phyloP scores from a whole-genome alignment of 2,888 invertebrate genomes.

The Protonemura montana region DNA sequence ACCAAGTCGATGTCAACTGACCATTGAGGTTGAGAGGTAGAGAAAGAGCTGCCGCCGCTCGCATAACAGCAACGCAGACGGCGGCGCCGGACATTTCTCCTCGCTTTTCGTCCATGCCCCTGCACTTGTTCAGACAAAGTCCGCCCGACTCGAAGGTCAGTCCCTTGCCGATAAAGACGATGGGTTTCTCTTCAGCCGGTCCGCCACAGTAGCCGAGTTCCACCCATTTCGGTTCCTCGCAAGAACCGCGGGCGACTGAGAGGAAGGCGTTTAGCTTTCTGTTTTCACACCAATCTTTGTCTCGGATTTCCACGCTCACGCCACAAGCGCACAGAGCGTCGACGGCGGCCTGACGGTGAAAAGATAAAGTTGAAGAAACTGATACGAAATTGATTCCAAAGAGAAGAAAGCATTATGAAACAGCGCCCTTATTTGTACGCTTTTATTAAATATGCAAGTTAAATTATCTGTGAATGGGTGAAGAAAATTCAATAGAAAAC shows the following conservation, averaged over 20 bases:
- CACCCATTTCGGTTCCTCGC: conserved; percentile 63
- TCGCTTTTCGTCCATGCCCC: conserved; percentile 73
- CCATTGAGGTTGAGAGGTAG: conserved; percentile 68
- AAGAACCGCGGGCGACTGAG: conserved; percentile 64
- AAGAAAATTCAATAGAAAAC: too few relatives aligned
- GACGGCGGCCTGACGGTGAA: conserved; percentile 56
- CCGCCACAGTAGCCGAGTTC: conserved; percentile 65
- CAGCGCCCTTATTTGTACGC: too few relatives aligned
- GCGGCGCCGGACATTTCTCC: conserved; percentile 80
- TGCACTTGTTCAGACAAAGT: conserved; percentile 55
- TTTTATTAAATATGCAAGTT: too few relatives aligned
- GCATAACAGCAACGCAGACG: conserved; percentile 66
- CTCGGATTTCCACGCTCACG: conserved; percentile 63
- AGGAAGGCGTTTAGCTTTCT: conserved; percentile 74
- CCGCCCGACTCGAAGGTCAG: conserved; percentile 31
- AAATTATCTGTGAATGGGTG: too few relatives aligned
- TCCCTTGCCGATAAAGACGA: conserved; percentile 66
- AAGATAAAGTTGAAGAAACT: too few relatives aligned
- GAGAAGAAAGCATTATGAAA: conserved; percentile 55
- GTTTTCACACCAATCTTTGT: conserved; percentile 68
- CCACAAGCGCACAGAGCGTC: conserved; percentile 58
- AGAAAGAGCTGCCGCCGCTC: conserved; percentile 65
- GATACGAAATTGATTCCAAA: too few relatives aligned
- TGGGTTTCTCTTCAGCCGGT: conserved; percentile 59
- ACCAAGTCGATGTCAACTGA: conserved; percentile 52